Evolutionary conservation across 2,113 vertebrate species (phyloP).

Genomic region (Grammatotria lemairii): DNA sequence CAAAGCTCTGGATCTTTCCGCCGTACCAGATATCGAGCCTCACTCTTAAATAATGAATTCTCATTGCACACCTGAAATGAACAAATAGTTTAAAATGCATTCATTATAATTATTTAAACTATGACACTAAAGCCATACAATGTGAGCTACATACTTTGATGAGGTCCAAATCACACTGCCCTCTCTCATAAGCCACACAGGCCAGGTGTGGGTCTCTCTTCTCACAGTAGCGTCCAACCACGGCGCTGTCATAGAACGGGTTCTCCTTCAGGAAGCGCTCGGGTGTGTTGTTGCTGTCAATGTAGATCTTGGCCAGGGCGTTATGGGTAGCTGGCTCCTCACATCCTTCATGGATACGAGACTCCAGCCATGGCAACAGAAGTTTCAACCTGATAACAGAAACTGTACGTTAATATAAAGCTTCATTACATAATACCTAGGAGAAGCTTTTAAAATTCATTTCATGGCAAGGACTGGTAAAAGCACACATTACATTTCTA

Average conservation of each 20-base stretch:
- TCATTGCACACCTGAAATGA: slow-evolving; percentile 85
- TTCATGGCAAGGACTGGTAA: not conserved
- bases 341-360: slow-evolving; percentile 84
- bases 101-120: not conserved
- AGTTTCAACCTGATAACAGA: slow-evolving; percentile 77
- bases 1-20: slow-evolving; percentile 90
- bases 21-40: slow-evolving; percentile 84
- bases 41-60: slow-evolving; percentile 89
- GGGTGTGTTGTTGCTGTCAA: slow-evolving; percentile 87
- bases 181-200: slow-evolving; percentile 86
- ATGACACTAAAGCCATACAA: not conserved
- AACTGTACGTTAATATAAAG: not conserved
- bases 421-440: not conserved
- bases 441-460: not conserved
- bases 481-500: not conserved
- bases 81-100: not conserved
- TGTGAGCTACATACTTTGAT: slow-evolving; percentile 75
- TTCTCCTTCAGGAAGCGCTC: slow-evolving; percentile 89
- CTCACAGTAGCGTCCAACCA: slow-evolving; percentile 86
- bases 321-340: slow-evolving; percentile 90
- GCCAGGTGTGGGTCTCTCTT: slow-evolving; percentile 89
- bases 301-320: slow-evolving; percentile 90
- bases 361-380: slow-evolving; percentile 86
- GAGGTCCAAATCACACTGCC: slow-evolving; percentile 86
- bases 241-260: slow-evolving; percentile 81